These are phyloP conservation scores for Pheosia gnoma DNA, from an alignment of 2,888 invertebrate species.

Conservation along the genomic window DNA sequence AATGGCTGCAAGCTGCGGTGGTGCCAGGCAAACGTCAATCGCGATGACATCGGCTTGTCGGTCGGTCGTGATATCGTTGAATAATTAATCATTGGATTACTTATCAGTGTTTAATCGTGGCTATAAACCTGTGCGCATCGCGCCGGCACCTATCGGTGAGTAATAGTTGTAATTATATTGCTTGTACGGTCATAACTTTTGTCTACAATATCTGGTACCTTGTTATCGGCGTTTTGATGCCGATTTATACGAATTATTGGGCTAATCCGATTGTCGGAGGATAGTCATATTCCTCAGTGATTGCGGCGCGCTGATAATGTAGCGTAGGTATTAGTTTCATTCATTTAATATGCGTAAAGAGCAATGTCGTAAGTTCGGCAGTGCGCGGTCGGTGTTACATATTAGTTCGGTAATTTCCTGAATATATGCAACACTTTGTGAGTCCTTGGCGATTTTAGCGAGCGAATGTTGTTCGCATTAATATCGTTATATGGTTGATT, in stretches of 20 bases:
- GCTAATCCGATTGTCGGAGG: conserved; percentile 40
- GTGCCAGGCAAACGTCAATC: conserved; percentile 40
- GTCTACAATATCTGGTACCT: conserved; percentile 28
- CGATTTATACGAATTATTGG: conserved; percentile 42
- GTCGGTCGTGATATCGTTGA: conserved; percentile 40
- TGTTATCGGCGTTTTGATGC: conserved; percentile 44
- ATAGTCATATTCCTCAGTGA: conserved; percentile 34
- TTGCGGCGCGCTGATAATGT: conserved; percentile 41
- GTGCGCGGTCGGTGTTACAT: background rate
- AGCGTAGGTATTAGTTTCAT: conserved; percentile 22
- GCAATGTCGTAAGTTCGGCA: background rate
- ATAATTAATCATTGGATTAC: conserved; percentile 46
- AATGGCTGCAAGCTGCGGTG: conserved; percentile 34
- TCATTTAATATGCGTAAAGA: conserved; percentile 14
- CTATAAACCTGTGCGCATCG: conserved; percentile 37
- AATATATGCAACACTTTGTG: background rate
- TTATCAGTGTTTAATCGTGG: conserved; percentile 54
- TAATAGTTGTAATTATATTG: conserved; percentile 35
- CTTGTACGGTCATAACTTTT: conserved; percentile 27
- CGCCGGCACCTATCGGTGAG: conserved; percentile 53
- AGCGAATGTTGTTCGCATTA: background rate
- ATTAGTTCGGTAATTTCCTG: background rate
- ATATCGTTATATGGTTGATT: background rate
- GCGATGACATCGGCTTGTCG: conserved; percentile 48
- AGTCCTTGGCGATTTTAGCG: background rate